Base-by-base conservation (phyloP, 1,140 invertebrate genomes). In the Delia radicum region DNA sequence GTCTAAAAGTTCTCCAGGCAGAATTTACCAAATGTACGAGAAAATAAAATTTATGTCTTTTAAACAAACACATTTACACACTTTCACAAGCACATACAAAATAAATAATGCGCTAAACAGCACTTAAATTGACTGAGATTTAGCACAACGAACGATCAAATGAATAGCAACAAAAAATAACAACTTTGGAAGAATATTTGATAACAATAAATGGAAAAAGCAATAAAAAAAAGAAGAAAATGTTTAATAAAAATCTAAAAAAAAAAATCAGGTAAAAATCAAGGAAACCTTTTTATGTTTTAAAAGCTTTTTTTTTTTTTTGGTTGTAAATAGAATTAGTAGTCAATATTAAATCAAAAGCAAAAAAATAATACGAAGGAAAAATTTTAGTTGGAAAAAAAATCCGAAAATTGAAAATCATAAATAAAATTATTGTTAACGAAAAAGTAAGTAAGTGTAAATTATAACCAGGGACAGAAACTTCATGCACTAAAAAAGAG, bases 61-160 rank as follows among this genome's bases (percentile, higher is more conserved):
- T 24, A 69, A 12, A 33, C 65, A 69, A 2, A 42, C 3, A 42
- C 12, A 33, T 7, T 4, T 33, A 42, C 37, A 42, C 10, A 42
- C n/a, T n/a, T n/a, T n/a, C n/a, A n/a, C n/a, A n/a, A n/a, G n/a
- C n/a, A n/a, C n/a, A n/a, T n/a, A n/a, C n/a, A n/a, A n/a, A 15
- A 13, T 15, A 42, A 42, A 12, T 29, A 65, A 65, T 29, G n/a
- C 29, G 31, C 65, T 69, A 33, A 69, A 69, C 29, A 37, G 29
- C 65, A 69, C 31, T 69, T 69, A 69, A 69, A 69, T 33, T 69
- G 29, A 21, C 65, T 69, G 65, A 69, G 65, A 69, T 69, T 69
- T 69, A 33, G 2, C 24, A 33, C 21, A 69, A 21, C 65, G 29
- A 33, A 55, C n/a, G n/a, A 21, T 55, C 46, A 2, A 21, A n/a